phyloP scores from a whole-genome alignment of 2,113 vertebrate species.

The Nerophis ophidion region DNA sequence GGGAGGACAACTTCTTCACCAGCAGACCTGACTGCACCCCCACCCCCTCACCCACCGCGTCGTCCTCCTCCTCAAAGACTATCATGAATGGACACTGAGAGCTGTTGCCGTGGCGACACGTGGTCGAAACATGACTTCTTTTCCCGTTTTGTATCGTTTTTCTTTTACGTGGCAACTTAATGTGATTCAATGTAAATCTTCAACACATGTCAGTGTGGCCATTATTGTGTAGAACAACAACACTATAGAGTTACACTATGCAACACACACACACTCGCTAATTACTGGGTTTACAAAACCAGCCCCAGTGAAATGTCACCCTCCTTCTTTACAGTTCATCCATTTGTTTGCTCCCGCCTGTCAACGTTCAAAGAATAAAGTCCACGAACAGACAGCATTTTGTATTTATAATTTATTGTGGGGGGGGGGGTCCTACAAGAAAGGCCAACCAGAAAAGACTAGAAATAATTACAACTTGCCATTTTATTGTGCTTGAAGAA shows the following conservation, averaged over 20 bases:
- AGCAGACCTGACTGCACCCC: constrained; percentile 32
- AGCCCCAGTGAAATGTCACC: too few relatives aligned
- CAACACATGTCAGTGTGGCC: constrained; percentile 9
- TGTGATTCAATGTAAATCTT: not conserved
- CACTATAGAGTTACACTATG: constrained; percentile 9
- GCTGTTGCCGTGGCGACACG: constrained; percentile 25
- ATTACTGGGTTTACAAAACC: too few relatives aligned
- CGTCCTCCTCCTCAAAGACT: constrained; percentile 50
- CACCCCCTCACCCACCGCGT: not conserved
- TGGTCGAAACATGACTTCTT: not conserved
- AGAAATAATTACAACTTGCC: too few relatives aligned
- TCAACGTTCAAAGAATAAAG: too few relatives aligned
- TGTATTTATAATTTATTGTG: too few relatives aligned
- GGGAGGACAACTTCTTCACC: constrained; percentile 85
- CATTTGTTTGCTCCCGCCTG: too few relatives aligned
- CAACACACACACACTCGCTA: not conserved
- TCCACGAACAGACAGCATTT: too few relatives aligned
- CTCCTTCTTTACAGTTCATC: too few relatives aligned
- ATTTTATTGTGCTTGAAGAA: too few relatives aligned
- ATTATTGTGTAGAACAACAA: constrained; percentile 24
- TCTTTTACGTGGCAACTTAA: not conserved
- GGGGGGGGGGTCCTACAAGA: too few relatives aligned
- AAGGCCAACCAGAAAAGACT: too few relatives aligned
- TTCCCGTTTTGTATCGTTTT: not conserved
- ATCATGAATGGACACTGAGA: constrained; percentile 79